Evolutionary conservation across 2,113 vertebrate genomes (phyloP).

Genomic region (Uria aalge): DNA sequence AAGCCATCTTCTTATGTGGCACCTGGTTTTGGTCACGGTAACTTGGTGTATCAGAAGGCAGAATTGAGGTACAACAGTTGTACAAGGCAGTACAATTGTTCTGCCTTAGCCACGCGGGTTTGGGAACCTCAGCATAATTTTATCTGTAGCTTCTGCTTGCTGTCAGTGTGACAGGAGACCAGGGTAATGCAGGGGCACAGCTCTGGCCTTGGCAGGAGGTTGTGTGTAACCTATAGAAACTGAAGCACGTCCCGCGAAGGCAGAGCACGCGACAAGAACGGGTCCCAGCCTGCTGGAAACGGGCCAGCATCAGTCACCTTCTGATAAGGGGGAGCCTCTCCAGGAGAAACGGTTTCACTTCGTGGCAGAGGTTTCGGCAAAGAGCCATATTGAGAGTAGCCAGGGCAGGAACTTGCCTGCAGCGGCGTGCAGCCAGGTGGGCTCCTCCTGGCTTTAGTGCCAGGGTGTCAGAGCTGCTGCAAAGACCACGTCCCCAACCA

Average conservation of each 20-base stretch:
- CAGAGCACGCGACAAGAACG: background rate
- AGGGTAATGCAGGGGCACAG: background rate
- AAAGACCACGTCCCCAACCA: rapidly evolving
- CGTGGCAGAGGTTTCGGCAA: background rate
- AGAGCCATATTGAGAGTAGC: rapidly evolving
- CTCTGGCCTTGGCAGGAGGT: background rate
- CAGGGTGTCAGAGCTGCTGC: background rate
- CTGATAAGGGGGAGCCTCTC: background rate
- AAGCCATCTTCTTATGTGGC: background rate
- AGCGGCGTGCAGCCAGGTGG: background rate
- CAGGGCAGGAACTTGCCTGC: background rate
- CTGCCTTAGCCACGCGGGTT: background rate
- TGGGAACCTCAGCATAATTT: background rate
- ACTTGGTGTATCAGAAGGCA: background rate
- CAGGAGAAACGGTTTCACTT: rapidly evolving
- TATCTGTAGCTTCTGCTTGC: background rate
- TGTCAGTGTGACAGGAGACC: background rate
- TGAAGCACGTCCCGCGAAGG: background rate
- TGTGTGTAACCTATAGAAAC: background rate
- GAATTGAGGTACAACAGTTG: background rate
- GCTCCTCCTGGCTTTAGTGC: background rate
- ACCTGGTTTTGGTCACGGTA: background rate
- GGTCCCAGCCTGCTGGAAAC: background rate
- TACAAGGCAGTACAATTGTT: background rate
- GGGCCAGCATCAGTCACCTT: background rate